Evolutionary conservation across 2,797 vertebrate genomes (phyloP).

Genomic region (Steatocranus sp.): DNA sequence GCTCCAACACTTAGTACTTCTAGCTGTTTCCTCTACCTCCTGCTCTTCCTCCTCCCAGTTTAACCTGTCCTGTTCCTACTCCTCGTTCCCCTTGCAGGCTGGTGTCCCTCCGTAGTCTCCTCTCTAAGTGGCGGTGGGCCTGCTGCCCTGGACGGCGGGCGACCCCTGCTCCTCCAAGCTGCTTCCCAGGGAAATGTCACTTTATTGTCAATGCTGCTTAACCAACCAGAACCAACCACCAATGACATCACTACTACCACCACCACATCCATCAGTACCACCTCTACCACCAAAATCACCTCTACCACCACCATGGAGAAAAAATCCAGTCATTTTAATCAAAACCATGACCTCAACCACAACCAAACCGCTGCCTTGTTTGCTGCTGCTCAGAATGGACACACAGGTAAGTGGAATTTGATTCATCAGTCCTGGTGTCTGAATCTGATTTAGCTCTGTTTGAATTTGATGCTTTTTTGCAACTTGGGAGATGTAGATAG

Average conservation of each 20-base stretch:
- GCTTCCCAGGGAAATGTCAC: conserved; percentile 99
- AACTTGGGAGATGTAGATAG: background rate
- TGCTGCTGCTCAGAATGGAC: conserved; percentile 97
- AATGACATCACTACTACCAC: background rate
- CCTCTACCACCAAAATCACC: conserved; percentile 13
- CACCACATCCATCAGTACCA: conserved; percentile 17
- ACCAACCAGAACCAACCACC: conserved; percentile 87
- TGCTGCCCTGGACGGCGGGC: conserved; percentile 99
- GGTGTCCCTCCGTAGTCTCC: conserved; percentile 98
- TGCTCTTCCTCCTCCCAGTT: conserved; percentile 27
- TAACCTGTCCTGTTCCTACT: conserved; percentile 58
- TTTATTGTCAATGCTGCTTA: conserved; percentile 99
- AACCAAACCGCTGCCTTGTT: conserved; percentile 96
- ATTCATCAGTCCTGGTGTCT: background rate
- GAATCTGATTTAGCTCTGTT: background rate
- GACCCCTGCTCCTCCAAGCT: conserved; percentile 98
- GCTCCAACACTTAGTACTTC: conserved; percentile 40
- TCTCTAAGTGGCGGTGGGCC: conserved; percentile 91
- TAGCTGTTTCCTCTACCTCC: conserved; percentile 32
- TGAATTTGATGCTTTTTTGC: background rate
- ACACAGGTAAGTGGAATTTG: conserved; percentile 79
- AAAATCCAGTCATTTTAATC: conserved; percentile 35
- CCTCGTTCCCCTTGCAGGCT: conserved; percentile 78
- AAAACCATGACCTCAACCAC: conserved; percentile 60
- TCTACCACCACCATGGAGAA: conserved; percentile 41